These are phyloP conservation scores for Vanessa tameamea DNA, from an alignment of 1,140 invertebrate genomes.

Conservation along the genomic window DNA sequence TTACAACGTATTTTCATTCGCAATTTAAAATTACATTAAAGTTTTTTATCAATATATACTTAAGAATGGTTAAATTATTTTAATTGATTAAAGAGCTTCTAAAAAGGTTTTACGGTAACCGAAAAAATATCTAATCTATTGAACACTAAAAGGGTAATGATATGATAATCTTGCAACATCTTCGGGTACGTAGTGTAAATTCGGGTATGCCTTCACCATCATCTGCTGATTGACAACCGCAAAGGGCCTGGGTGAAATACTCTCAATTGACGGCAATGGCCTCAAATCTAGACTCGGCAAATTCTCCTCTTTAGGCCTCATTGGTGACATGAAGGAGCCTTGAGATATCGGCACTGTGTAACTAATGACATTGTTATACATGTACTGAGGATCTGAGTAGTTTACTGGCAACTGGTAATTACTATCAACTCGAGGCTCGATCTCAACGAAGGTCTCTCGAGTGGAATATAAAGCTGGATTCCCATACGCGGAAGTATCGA, in stretches of 20 bases:
- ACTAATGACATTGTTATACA: constrained; percentile 73
- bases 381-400: constrained; percentile 64
- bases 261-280: constrained; percentile 73
- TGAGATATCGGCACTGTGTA: constrained; percentile 72
- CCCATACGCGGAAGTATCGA: constrained; percentile 52
- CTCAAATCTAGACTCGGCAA: constrained; percentile 62
- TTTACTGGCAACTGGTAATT: constrained; percentile 61
- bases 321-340: constrained; percentile 60
- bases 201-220: constrained; percentile 79
- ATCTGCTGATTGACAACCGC: constrained; percentile 78
- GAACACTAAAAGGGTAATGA: constrained; percentile 72
- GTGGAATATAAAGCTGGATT: constrained; percentile 55
- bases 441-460: constrained; percentile 60
- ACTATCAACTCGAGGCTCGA: constrained; percentile 56
- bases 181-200: constrained; percentile 70
- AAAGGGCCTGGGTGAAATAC: constrained; percentile 72
- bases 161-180: constrained; percentile 73
- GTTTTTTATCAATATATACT: too few species aligned
- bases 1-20: too few species aligned
- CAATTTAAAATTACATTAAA: too few species aligned
- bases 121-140: constrained; percentile 42
- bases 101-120: too few species aligned
- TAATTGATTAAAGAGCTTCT: too few species aligned
- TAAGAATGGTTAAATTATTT: too few species aligned
- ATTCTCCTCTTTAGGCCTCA: constrained; percentile 63